Base-by-base conservation (phyloP, 2,888 invertebrate species). In the Coenonympha arcania region DNA sequence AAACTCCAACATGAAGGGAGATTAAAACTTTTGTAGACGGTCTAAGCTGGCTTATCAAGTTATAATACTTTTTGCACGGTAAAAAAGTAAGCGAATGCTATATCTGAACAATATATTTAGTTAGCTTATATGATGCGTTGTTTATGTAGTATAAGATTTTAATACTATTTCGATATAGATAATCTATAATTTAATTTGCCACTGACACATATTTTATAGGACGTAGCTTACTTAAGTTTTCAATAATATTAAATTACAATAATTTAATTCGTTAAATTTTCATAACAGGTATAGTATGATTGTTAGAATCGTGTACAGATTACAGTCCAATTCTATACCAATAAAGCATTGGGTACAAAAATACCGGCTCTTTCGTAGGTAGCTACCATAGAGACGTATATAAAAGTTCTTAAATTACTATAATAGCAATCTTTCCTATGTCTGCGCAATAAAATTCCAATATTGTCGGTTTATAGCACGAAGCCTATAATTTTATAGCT, bases 401-500 rank as follows among this genome's bases (percentile, higher is more conserved):
- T 3, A 15, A 41, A 28, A 30, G 18, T 41, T 41, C 19, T 19
- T 8, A 11, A 6, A 39, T 40, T 40, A 26, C 30, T 19, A n/a
- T 20, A 22, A 22, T n/a, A 45, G 11, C 28, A 20, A 37, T 37
- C 36, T 45, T 19, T 28, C 16, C 6, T 34, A 9, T n/a, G 16
- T 45, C 24, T 19, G 5, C 9, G 45, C 28, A 36, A 37, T 45
- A 37, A 45, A 36, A 45, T 45, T 37, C 28, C 45, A 28, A 45
- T 37, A 28, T 15, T 37, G 45, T 37, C 36, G 34, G 19, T 41
- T 33, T 41, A 33, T 13, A 16, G 16, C 33, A 18, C 26, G 41
- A 34, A 33, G 40, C 34, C 24, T 48, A 40, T 46, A 50, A 50
- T 50, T 47, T 44, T 43, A 46, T 46, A 47, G 43, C 26, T 52